Percentiles rank a stretch among this genome's conserved stretches.
Evolutionary conservation across 2,888 invertebrate species (phyloP).

Genomic region (Ophraella communa): DNA sequence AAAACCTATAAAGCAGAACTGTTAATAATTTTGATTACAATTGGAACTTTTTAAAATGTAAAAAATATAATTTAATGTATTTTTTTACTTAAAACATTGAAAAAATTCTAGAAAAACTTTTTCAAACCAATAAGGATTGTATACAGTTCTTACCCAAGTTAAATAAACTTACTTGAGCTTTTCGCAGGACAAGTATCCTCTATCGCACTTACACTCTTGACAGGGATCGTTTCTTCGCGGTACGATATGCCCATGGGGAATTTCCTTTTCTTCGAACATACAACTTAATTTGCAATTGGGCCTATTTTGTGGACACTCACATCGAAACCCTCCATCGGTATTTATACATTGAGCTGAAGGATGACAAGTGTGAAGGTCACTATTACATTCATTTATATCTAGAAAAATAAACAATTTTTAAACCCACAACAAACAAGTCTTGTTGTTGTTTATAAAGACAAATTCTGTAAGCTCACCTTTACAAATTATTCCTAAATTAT

Average conservation of each 20-base stretch:
- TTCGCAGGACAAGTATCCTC: slow-evolving; percentile 72
- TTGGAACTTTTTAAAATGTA: too few relatives aligned
- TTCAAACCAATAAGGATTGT: too few relatives aligned
- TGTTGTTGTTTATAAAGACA: neutral
- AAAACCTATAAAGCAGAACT: too few relatives aligned
- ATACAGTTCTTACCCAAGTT: too few relatives aligned
- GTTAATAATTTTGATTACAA: too few relatives aligned
- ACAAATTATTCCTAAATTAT: slow-evolving; percentile 67
- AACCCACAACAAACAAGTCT: too few relatives aligned
- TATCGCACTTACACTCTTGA: slow-evolving; percentile 62
- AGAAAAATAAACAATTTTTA: slow-evolving; percentile 36
- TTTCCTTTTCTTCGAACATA: slow-evolving; percentile 71
- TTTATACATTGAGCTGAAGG: slow-evolving; percentile 79
- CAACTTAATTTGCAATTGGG: slow-evolving; percentile 73
- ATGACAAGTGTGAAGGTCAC: slow-evolving; percentile 81
- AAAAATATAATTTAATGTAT: too few relatives aligned
- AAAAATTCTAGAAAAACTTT: too few relatives aligned
- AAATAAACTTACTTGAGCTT: slow-evolving; percentile 65
- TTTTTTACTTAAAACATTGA: too few relatives aligned
- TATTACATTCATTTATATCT: slow-evolving; percentile 86
- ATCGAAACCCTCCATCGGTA: slow-evolving; percentile 79
- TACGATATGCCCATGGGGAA: slow-evolving; percentile 66
- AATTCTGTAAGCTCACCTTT: slow-evolving; percentile 61
- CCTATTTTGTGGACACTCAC: slow-evolving; percentile 68
- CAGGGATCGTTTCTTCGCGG: slow-evolving; percentile 60